Percentiles rank a stretch among this genome's conserved stretches.
Evolutionary conservation across 2,113 vertebrate genomes (phyloP).

Genomic region (Etheostoma cragini): DNA sequence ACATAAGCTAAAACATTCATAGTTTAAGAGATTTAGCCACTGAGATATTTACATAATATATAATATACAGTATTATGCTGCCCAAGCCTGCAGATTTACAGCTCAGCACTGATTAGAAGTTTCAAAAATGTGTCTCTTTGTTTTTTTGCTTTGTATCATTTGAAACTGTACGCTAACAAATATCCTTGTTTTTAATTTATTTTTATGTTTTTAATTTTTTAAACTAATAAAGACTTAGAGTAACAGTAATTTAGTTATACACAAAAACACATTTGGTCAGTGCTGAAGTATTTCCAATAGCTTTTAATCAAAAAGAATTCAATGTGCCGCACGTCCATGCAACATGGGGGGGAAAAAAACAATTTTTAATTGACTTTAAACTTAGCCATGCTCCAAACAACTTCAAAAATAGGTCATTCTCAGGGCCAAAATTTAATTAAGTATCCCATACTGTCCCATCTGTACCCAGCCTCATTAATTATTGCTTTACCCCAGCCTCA

Average conservation of each 20-base stretch:
- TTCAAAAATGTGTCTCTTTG: not conserved
- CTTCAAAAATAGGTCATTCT: constrained; percentile 50
- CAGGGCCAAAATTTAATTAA: constrained; percentile 56
- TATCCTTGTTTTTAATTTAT: not conserved
- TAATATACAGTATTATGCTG: constrained; percentile 10
- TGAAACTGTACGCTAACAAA: not conserved
- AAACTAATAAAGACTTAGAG: no score
- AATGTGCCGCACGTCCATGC: not conserved
- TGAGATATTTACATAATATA: constrained; percentile 48
- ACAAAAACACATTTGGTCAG: not conserved
- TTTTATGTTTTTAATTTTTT: no score
- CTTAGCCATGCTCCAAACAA: constrained; percentile 6
- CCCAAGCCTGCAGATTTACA: constrained; percentile 2
- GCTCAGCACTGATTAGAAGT: constrained; percentile 10
- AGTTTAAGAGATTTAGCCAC: constrained; percentile 39
- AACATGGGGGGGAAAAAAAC: not conserved
- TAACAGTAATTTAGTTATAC: not conserved
- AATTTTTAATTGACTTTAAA: not conserved
- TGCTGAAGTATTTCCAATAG: not conserved
- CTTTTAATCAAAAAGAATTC: not conserved
- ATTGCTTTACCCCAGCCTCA: constrained; percentile 59
- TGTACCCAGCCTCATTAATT: constrained; percentile 70
- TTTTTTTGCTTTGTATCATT: not conserved
- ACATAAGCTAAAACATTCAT: constrained; percentile 25
- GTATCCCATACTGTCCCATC: constrained; percentile 57